A percentile compares a stretch with the other conserved stretches of the same genome.
Evolutionary conservation across 2,888 invertebrate species (phyloP).

Genomic region (Sphaeridia pumilis): DNA sequence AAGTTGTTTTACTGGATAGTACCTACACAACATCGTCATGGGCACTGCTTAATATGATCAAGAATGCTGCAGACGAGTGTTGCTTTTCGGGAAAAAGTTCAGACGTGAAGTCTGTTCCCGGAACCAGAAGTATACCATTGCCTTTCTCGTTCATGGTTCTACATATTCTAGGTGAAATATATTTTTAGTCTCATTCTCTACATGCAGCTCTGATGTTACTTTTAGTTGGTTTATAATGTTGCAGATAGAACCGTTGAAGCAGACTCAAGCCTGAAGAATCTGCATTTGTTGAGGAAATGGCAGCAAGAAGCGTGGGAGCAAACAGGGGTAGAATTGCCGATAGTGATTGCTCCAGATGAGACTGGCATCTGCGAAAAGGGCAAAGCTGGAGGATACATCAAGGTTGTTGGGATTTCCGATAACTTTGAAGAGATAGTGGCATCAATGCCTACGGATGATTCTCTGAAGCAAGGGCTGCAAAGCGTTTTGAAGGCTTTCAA

Average conservation of each 20-base stretch:
- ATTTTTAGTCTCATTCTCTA: no score
- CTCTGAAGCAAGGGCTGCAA: no score
- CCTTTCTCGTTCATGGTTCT: slow-evolving; percentile 17
- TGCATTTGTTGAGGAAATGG: slow-evolving; percentile 18
- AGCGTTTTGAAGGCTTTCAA: no score
- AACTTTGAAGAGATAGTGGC: no score
- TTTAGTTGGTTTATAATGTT: no score
- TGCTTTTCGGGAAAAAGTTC: not conserved
- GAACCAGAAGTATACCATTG: slow-evolving; percentile 4
- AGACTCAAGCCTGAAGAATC: not conserved
- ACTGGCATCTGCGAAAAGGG: no score
- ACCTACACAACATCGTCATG: slow-evolving; percentile 4
- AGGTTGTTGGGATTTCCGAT: no score
- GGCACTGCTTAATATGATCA: slow-evolving; percentile 15
- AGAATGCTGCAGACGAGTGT: slow-evolving; percentile 5
- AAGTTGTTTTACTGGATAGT: slow-evolving; percentile 16
- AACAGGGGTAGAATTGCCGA: slow-evolving; percentile 16
- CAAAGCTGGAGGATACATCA: no score
- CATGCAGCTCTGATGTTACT: no score
- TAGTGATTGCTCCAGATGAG: no score
- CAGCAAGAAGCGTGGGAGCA: slow-evolving; percentile 11
- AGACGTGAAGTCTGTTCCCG: not conserved
- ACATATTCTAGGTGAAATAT: slow-evolving; percentile 17
- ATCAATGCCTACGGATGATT: no score
- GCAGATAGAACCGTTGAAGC: not conserved